Evolutionary conservation across 2,888 invertebrate species (phyloP).

Genomic region (Drosophila kambysellisi): DNA sequence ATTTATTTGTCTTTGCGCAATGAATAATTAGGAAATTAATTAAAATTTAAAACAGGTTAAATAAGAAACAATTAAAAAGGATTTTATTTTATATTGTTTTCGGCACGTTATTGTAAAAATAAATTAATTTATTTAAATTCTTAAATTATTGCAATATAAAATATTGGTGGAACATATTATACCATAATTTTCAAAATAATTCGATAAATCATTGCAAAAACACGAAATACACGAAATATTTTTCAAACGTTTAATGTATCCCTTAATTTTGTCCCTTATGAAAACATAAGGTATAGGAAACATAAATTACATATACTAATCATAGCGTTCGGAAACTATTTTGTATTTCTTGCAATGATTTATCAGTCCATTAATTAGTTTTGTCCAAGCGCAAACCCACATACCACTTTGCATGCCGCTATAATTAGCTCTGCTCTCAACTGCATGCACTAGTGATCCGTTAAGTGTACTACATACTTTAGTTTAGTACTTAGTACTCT

Average conservation of each 20-base stretch:
- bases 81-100: neutral
- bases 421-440: slow-evolving; percentile 46
- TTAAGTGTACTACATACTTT: slow-evolving; percentile 26
- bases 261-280: neutral
- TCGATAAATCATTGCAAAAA: neutral
- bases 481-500: slow-evolving; percentile 31
- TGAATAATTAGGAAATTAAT: neutral
- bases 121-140: neutral
- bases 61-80: neutral
- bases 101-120: neutral
- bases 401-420: slow-evolving; percentile 29
- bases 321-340: neutral
- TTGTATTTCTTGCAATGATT: neutral
- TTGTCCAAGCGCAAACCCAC: slow-evolving; percentile 16
- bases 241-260: neutral
- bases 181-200: neutral
- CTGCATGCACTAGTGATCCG: slow-evolving; percentile 45
- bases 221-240: neutral
- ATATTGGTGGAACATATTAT: neutral
- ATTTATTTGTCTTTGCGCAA: neutral
- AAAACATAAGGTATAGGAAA: neutral
- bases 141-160: neutral
- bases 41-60: neutral
- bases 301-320: neutral
- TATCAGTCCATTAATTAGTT: slow-evolving; percentile 7